Evolutionary conservation across 2,113 vertebrate genomes (phyloP), one percentile per base, ranked within the genome.

Genomic region (Oryzias javanicus): DNA sequence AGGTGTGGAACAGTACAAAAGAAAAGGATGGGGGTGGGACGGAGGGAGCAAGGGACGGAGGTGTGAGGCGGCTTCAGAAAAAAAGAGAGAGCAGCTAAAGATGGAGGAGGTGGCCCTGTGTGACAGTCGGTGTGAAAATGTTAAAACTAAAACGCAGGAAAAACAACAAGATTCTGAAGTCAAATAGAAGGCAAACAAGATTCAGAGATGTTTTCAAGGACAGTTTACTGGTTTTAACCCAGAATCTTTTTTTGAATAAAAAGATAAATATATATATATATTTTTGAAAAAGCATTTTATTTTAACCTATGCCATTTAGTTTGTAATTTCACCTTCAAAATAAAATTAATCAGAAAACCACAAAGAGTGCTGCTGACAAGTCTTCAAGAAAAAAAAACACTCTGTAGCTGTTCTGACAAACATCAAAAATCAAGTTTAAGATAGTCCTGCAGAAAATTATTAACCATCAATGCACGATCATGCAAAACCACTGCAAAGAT

Each of bases 1-100:
- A 66, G 72, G 81, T 86, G 84, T 70, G 64, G 73, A 84, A 78
- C 71, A 83, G 78, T 83, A 89, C 87, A 89, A 87, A 88, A 82
- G 35, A 35, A 70, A 70, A 80, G 64, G 55, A 76, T 63, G 76
- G 67, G 56, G 72, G 62, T 56, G 63, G 68, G 67, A 80, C 64
- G 70, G 79, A 85, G 59, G 48, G 51, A 72, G 76, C 63, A 61
- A 53, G 19, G 54, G 71, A 80, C 64, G 66, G 72, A 74, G 74
- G 58, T 54, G 55, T 54, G 69, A 58, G 45, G 52, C 50, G 25
- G 47, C 41, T 62, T 47, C 52, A 13, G 24, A 50, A 57, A 46
- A n/a, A 22, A 22, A 22, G 22, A 22, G 22, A 46, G 49, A 42
- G 42, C 15, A 55, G 65, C 3, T 6, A 60, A 58, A 47, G 61